A percentile compares a stretch with the other conserved stretches of the same genome.
Conservation (phyloP, 2,888 invertebrate species). For the Tricholauxania praeusta region DNA sequence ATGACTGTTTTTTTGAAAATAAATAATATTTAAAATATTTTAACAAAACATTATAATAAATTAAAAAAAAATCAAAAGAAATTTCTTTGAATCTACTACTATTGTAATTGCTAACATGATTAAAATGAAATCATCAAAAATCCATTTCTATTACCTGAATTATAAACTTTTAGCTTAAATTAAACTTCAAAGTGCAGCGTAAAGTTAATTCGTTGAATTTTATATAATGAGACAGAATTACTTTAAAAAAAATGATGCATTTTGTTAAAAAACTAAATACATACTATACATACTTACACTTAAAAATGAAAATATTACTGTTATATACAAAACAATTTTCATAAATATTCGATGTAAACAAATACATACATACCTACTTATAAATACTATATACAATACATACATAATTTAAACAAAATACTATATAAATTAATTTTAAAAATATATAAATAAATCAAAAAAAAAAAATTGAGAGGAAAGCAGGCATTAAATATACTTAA, state of each 20-base stretch:
- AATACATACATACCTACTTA: constrained; percentile 11
- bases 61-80: constrained; percentile 1
- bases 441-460: no score
- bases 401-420: background rate
- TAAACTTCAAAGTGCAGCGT: constrained; percentile 12
- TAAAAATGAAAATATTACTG: no score
- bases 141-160: constrained; percentile 14
- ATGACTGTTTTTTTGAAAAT: constrained; percentile 61
- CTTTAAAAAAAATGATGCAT: constrained; percentile 9
- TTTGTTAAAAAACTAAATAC: background rate
- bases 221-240: background rate
- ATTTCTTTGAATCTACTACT: background rate
- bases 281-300: no score
- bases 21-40: constrained; percentile 41
- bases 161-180: constrained; percentile 1
- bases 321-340: constrained; percentile 8
- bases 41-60: constrained; percentile 21
- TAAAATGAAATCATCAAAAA: constrained; percentile 9
- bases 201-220: background rate
- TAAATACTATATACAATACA: background rate
- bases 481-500: no score
- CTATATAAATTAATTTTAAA: no score
- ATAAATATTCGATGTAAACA: constrained; percentile 17
- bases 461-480: no score
- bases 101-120: background rate